Base-by-base conservation (phyloP, 2,888 invertebrate species). In the Phania funesta region DNA sequence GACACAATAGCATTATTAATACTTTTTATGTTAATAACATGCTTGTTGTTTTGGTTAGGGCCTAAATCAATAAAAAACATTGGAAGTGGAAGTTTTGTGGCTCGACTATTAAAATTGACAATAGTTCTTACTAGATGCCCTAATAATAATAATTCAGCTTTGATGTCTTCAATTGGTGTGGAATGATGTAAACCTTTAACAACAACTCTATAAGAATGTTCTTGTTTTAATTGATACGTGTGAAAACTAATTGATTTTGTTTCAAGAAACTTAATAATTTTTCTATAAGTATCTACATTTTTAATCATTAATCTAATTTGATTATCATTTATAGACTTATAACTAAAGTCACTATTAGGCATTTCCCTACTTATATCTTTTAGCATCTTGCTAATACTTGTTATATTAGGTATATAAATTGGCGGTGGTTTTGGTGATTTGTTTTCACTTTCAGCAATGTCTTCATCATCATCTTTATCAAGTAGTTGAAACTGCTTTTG, bases 121-220 rank as follows among this genome's bases (percentile, higher is more conserved):
- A n/a, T n/a, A n/a, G n/a, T n/a, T 44, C 44, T 62, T 20, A 65
- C 65, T 50, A 22, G 48, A 7, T 64, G 48, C 22, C 48, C 32
- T 35, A 48, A 48, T n/a, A 46, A n/a, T 2, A 48, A 18, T 6
- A 48, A 16, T 50, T 65, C 50, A 35, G 35, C 65, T 35, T 65
- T 65, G 16, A 65, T 65, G 41, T 65, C 35, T 50, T 50, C 35
- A 35, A 50, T n/a, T n/a, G n/a, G n/a, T n/a, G n/a, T n/a, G n/a
- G n/a, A n/a, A 29, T 64, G 46, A 29, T 46, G 64, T 24, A 32
- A 9, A 35, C 35, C 35, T 32, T 20, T 56, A 4, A 32, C 18
- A 11, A 56, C 32, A 22, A 58, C 35, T 6, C 58, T 38, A 22
- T 38, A 58, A 13, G 38, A 22, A 3, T 22, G 38, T 58, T 58